These are phyloP conservation scores for Sphenodon punctatus DNA, from an alignment of 2,797 vertebrate genomes.

Conservation along the genomic window DNA sequence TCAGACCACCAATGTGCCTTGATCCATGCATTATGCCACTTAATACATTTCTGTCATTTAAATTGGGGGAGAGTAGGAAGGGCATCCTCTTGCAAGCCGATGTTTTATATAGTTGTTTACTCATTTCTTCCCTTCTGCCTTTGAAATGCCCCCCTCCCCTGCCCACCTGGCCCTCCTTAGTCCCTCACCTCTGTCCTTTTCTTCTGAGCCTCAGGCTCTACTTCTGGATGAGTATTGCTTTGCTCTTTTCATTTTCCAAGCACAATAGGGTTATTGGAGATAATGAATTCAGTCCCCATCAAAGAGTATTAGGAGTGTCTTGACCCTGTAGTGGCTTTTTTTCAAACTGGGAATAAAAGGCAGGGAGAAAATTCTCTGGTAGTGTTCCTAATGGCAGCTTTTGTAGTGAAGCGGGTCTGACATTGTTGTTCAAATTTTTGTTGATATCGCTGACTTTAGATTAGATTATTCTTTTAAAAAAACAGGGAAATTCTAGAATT, in stretches of 20 bases:
- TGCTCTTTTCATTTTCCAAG: constrained; percentile 96
- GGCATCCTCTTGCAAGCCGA: constrained; percentile 79
- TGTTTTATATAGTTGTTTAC: constrained; percentile 80
- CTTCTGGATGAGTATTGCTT: constrained; percentile 85
- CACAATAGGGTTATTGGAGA: constrained; percentile 98
- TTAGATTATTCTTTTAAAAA: too few species aligned
- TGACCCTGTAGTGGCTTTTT: constrained; percentile 84
- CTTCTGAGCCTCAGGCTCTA: constrained; percentile 75
- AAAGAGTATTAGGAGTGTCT: constrained; percentile 93
- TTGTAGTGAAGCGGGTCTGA: constrained; percentile 86
- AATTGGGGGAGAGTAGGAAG: constrained; percentile 71
- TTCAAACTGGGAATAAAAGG: constrained; percentile 87
- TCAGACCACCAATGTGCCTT: constrained; percentile 81
- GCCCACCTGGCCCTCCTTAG: too few species aligned
- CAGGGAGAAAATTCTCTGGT: constrained; percentile 81
- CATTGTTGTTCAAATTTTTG: constrained; percentile 87
- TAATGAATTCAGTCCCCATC: constrained; percentile 99
- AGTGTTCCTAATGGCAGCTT: constrained; percentile 85
- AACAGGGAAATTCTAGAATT: too few species aligned
- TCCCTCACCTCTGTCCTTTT: constrained; percentile 61
- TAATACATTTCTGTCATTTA: constrained; percentile 85
- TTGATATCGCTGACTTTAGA: constrained; percentile 89
- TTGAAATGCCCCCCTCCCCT: constrained; percentile 74
- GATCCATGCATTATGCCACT: constrained; percentile 72
- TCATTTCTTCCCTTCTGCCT: constrained; percentile 66